Base-by-base conservation (phyloP, 2,888 invertebrate species). In the Blastobasis lacticolella region DNA sequence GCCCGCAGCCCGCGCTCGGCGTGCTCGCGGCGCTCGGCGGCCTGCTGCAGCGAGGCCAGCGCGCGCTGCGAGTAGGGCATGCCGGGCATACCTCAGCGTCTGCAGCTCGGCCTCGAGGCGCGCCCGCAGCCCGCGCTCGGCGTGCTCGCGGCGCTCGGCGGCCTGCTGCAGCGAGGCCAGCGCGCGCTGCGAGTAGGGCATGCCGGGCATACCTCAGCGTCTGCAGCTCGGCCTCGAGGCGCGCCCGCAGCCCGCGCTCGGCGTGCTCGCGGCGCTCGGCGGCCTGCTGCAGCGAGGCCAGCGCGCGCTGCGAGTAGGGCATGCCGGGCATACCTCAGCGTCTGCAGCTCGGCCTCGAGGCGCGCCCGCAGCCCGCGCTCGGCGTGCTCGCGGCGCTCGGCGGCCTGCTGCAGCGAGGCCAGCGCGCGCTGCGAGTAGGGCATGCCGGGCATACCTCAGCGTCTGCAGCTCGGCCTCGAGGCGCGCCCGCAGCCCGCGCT, bases 21-120 rank as follows among this genome's bases (percentile, higher is more conserved):
- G 75, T 94, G 94, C 75, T 97, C 95, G 56, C 96, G 90, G 61
- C 95, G 90, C 71, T 97, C 96, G 66, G 94, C 94, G 6, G 95
- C 95, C 61, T 94, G 90, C 78, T 96, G 95, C 62, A 96, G 89
- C 50, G 94, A 93, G 10, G 93, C 92, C 56, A 96, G 87, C 46
- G 95, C 94, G 48, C 94, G 90, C 79, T 96, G 95, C 55, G 23
- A 23, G 23, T 23, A 23, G 23, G 23, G n/a, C n/a, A n/a, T n/a
- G n/a, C n/a, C n/a, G n/a, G n/a, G n/a, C 6, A 38, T 5, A 45
- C 9, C 38, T 40, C 37, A 38, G 38, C 43, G 90, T 90, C 60
- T 93, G 92, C 57, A 97, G 88, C 80, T 97, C 97, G 64, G 93
- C 91, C 78, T 97, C 97, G 37, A 97, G 90, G 71, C 96, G 95